Base-by-base conservation (phyloP, 2,113 vertebrate species). In the Parus major region DNA sequence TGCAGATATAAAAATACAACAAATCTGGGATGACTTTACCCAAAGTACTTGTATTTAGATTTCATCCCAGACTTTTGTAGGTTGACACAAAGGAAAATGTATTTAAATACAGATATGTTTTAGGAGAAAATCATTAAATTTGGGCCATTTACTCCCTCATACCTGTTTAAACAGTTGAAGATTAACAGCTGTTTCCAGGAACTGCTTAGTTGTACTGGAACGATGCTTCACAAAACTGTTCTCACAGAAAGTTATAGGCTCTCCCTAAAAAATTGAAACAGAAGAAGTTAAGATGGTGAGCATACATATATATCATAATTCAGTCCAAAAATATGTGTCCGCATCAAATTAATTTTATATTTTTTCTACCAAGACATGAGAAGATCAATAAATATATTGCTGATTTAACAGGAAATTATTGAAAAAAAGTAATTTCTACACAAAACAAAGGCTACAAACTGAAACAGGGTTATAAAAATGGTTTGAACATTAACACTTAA, bases 111-210 rank as follows among this genome's bases (percentile, higher is more conserved):
- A 5, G 12, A 16, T 28, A 47, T 7, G 8, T 55, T 79, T 65
- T 29, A 59, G 78, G 19, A 93, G 16, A 33, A 86, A 73, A 89
- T 56, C 5, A 79, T 44, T 82, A 73, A 75, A 76, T 18, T 12
- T 14, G 27, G n/a, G 53, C 76, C 33, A 55, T 86, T 82, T 52
- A 52, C n/a, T 12, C 47, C 49, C 39, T 82, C 94, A 76, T 98
- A 99, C 99, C 99, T 99, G 99, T 97, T 99, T 99, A 95, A 99
- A 99, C 77, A 99, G 99, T 52, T 99, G 99, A 94, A 99, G 98
- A 95, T 99, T 99, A 94, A 99, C 98, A 57, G 99, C 99, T 56
- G 98, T 99, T 96, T 99, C 99, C 88, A 99, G 97, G 97, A 99
- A 99, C 83, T 98, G 98, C 88, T 98, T 99, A 97, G 98, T 99